Evolutionary conservation across 2,888 invertebrate species (phyloP).

Genomic region (Synergus laeviventris): DNA sequence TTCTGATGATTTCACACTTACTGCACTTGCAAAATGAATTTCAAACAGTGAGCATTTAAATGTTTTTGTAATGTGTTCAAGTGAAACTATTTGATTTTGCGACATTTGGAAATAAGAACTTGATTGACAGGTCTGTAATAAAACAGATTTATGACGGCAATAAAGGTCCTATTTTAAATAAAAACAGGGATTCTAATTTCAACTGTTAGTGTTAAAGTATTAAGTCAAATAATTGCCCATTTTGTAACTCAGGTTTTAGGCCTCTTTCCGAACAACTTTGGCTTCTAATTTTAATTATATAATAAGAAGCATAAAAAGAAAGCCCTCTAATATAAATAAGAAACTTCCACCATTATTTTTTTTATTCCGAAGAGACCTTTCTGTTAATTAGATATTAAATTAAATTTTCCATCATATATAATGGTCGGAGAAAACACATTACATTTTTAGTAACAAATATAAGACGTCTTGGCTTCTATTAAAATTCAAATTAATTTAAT

Average conservation of each 20-base stretch:
- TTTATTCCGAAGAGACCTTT: too few relatives aligned
- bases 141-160: background rate
- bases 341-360: too few relatives aligned
- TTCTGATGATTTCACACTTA: background rate
- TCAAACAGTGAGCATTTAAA: conserved; percentile 10
- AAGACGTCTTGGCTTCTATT: background rate
- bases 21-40: background rate
- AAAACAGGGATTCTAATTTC: background rate
- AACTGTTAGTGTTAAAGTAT: background rate
- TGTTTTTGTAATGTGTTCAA: background rate
- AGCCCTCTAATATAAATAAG: too few relatives aligned
- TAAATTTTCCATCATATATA: too few relatives aligned
- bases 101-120: conserved; percentile 1
- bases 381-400: too few relatives aligned
- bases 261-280: background rate
- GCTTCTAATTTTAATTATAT: too few relatives aligned
- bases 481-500: background rate
- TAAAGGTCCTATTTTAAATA: background rate
- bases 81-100: conserved; percentile 27
- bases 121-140: background rate
- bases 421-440: background rate
- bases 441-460: background rate
- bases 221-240: background rate
- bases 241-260: background rate
- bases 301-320: background rate